Base-by-base conservation (phyloP, 2,797 vertebrate species). In the Amblyraja radiata region DNA sequence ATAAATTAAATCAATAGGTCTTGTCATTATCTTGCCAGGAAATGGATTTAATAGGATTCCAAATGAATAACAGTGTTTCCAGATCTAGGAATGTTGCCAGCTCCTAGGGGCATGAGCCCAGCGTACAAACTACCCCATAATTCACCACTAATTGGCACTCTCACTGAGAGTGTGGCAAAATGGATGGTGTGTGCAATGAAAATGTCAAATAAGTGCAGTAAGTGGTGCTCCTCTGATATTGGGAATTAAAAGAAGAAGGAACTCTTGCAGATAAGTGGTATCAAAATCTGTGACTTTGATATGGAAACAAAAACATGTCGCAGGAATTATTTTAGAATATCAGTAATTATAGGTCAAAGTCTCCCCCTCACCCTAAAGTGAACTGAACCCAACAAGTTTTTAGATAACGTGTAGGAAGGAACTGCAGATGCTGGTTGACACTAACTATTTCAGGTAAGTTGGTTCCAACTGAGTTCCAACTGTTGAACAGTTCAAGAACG, bases 91-190 rank as follows among this genome's bases (percentile, higher is more conserved):
- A 88, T 88, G 84, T 32, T 88, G 84, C 84, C 84, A 88, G 84
- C 65, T 88, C 84, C 84, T 88, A 18, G 63, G 84, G 84, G 84
- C 61, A 88, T 68, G 84, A 68, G 63, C 63, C 84, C n/a, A 36
- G 61, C 9, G 84, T 32, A 36, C 63, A 88, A 68, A 88, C 84
- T 68, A 63, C 63, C 84, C 84, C 63, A 88, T 88, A 88, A 88
- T 88, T 88, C 84, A 88, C 88, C 58, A 68, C 61, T 88, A 88
- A 88, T 88, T 88, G 84, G 84, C 61, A 68, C n/a, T 86, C 83
- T 86, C n/a, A 86, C 83, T 86, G 25, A 65, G 16, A 88, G n/a
- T 32, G 32, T 1, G 16, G 68, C n/a, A 36, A 88, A 88, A 88
- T 88, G 61, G 84, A 68, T 88, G 84, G 14, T 88, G 84, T 88